These are phyloP conservation scores for Ophiodon elongatus DNA, from an alignment of 2,113 vertebrate genomes.

Conservation along the genomic window DNA sequence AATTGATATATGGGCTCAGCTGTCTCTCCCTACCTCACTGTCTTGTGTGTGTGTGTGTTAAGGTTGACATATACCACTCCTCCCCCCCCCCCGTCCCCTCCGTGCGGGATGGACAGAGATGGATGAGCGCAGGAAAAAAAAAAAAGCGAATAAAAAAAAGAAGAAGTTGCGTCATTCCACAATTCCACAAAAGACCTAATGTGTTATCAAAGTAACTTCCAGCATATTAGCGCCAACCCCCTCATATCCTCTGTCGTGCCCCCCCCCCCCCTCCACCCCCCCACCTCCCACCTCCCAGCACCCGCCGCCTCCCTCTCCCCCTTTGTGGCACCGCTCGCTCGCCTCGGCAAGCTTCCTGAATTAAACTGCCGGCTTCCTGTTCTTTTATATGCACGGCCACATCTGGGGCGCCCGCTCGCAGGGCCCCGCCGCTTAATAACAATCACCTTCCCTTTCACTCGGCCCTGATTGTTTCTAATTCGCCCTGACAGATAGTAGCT, in stretches of 20 bases:
- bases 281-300: not conserved
- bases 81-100: slow-evolving; percentile 61
- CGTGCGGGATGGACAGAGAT: slow-evolving; percentile 56
- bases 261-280: not conserved
- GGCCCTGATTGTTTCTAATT: slow-evolving; percentile 99
- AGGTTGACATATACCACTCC: slow-evolving; percentile 79
- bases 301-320: slow-evolving; percentile 69
- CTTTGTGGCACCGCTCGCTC: slow-evolving; percentile 94
- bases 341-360: slow-evolving; percentile 97
- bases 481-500: slow-evolving; percentile 99
- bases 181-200: slow-evolving; percentile 83
- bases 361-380: slow-evolving; percentile 99
- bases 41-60: slow-evolving; percentile 66
- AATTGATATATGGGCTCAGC: slow-evolving; percentile 81
- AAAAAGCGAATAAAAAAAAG: not conserved
- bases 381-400: slow-evolving; percentile 99
- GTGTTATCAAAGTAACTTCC: slow-evolving; percentile 99
- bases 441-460: slow-evolving; percentile 99
- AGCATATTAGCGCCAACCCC: slow-evolving; percentile 92
- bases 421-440: slow-evolving; percentile 99
- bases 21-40: slow-evolving; percentile 72
- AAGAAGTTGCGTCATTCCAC: slow-evolving; percentile 49
- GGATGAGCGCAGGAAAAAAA: slow-evolving; percentile 17
- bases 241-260: slow-evolving; percentile 75
- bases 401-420: slow-evolving; percentile 99